Conservation (phyloP, 2,797 vertebrate species). For the Peromyscus aztecus region DNA sequence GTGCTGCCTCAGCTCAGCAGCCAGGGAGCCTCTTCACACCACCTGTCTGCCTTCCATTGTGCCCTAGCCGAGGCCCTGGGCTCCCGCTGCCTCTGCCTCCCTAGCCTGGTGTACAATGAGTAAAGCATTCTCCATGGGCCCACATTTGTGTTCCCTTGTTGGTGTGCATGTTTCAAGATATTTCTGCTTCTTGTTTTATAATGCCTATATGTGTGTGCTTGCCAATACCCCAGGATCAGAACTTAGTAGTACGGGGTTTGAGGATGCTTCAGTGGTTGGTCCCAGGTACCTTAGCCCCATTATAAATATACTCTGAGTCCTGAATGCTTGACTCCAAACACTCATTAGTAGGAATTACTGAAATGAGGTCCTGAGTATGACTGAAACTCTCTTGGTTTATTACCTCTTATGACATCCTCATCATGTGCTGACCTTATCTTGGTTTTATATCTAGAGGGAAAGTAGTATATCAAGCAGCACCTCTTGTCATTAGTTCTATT, state of each 20-base stretch:
- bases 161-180: neutral
- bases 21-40: neutral
- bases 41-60: neutral
- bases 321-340: neutral
- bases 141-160: neutral
- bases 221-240: neutral
- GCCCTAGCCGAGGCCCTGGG: neutral
- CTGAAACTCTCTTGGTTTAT: neutral
- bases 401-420: neutral
- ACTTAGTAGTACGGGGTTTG: neutral
- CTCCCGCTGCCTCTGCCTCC: neutral
- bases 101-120: neutral
- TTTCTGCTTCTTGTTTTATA: neutral
- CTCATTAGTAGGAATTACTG: conserved; percentile 9
- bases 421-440: neutral
- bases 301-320: conserved; percentile 4
- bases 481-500: neutral
- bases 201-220: neutral
- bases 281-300: neutral
- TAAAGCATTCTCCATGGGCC: neutral
- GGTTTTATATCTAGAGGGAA: neutral
- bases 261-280: neutral
- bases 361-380: neutral
- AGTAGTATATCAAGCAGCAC: neutral
- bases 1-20: neutral